Base-by-base conservation (phyloP, 1,140 invertebrate species). In the Diploscapter pachys region DNA sequence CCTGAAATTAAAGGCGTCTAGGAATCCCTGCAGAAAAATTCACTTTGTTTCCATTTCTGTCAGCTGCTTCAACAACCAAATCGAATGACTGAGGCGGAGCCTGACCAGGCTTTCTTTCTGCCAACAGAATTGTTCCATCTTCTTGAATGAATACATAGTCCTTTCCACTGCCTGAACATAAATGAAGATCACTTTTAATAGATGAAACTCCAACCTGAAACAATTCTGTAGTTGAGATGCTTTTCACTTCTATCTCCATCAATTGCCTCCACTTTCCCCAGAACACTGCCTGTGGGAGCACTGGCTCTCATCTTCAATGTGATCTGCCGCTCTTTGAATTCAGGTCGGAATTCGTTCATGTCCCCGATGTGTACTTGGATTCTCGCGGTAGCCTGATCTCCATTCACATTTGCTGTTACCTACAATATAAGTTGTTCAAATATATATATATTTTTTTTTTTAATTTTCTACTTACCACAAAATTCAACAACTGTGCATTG, bases 331-430 rank as follows among this genome's bases (percentile, higher is more conserved):
- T 53, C 53, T 73, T 65, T 31, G 65, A 74, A 64, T 56, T 74
- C 66, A n/a, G 82, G 81, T 13, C 54, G 52, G 62, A 75, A 80
- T 52, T 83, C 81, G 64, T 82, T 79, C 5, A 73, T 80, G 53
- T 84, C 78, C 5, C 71, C 66, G 6, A 82, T 67, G 48, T 82
- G 73, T 48, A 82, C 72, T 70, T 80, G 73, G 3, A 82, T 63
- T 48, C 73, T 65, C 54, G 76, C 64, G 48, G 68, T 50, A 11
- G 80, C 63, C 49, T 49, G 62, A 61, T 78, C 71, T 11, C 52
- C 52, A 50, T 55, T 52, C 13, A 75, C 31, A 31, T 31, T 31
- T 31, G 31, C 31, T 31, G 31, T 73, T 31, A 31, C 31, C 31
- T 31, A 31, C 31, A 31, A 31, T 31, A 31, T 31, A 0, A 31